phyloP scores from a whole-genome alignment of 2,797 vertebrate species.

The Diglossa cyanea region DNA sequence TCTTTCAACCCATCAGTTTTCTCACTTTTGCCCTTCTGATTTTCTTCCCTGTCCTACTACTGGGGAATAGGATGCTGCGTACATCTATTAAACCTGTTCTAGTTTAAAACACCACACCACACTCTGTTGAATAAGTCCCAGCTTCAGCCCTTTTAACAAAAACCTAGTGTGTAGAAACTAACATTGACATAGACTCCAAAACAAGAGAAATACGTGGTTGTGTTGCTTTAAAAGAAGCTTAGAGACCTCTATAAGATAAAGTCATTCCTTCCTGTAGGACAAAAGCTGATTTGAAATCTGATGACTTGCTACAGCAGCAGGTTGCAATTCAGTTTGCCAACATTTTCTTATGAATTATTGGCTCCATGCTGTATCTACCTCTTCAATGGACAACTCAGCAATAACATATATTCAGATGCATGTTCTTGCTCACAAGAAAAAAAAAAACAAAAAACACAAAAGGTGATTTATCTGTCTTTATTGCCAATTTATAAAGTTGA shows the following conservation, averaged over 20 bases:
- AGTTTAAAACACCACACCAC: neutral
- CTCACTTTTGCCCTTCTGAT: neutral
- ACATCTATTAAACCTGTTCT: neutral
- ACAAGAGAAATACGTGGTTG: neutral
- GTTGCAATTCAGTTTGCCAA: neutral
- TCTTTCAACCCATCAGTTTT: neutral
- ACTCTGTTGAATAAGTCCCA: neutral
- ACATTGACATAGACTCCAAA: neutral
- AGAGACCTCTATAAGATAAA: neutral
- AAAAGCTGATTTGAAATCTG: neutral
- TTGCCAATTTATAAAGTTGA: neutral
- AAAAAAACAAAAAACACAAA: neutral
- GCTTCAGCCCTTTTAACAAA: neutral
- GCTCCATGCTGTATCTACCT: neutral
- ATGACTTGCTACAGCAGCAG: neutral
- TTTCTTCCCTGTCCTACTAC: neutral
- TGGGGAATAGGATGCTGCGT: neutral
- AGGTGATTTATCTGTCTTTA: neutral
- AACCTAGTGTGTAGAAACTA: fast-evolving
- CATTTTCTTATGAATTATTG: neutral
- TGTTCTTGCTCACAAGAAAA: neutral
- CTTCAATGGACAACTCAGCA: neutral
- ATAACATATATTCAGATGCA: neutral
- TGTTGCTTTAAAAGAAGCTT: neutral
- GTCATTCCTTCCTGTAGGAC: neutral